A percentile compares a stretch with the other conserved stretches of the same genome.
phyloP scores from a whole-genome alignment of 1,140 invertebrate genomes.

The Chymomyza costata region DNA sequence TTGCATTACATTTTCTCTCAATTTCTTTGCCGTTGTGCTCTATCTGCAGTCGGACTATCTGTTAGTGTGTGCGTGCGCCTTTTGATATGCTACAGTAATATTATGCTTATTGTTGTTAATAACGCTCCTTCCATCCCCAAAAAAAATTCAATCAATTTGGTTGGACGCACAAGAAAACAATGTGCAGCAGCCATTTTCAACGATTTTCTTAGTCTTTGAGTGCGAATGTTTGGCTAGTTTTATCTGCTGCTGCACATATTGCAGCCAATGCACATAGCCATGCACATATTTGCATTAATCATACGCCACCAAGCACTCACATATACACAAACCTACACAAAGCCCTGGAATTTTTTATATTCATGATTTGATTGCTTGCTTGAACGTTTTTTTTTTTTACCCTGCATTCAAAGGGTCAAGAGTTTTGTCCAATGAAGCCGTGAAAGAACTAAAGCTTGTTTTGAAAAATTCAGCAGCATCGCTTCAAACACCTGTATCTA shows the following conservation, averaged over 20 bases:
- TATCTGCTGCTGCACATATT: slow-evolving; percentile 23
- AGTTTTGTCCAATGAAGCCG: no score
- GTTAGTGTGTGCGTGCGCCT: no score
- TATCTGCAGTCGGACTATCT: slow-evolving; percentile 6
- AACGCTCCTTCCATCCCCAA: slow-evolving; percentile 41
- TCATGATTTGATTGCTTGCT: no score
- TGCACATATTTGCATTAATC: slow-evolving; percentile 55
- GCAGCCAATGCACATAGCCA: slow-evolving; percentile 13
- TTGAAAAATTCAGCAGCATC: no score
- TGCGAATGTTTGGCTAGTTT: slow-evolving; percentile 12
- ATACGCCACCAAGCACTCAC: slow-evolving; percentile 62
- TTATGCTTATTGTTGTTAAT: background rate
- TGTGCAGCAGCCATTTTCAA: slow-evolving; percentile 40
- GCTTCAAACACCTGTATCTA: no score
- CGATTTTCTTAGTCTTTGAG: slow-evolving; percentile 38
- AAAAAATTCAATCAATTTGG: slow-evolving; percentile 62
- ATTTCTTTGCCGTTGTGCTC: background rate
- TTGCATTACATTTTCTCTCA: slow-evolving; percentile 38
- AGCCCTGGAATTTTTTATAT: no score
- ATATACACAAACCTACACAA: no score
- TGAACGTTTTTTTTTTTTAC: no score
- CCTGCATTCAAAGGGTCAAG: no score
- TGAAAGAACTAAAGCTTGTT: no score
- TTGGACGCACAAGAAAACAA: no score
- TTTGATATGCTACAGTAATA: no score